Conservation (phyloP, 2,797 vertebrate genomes). For the Anas bahamensis region DNA sequence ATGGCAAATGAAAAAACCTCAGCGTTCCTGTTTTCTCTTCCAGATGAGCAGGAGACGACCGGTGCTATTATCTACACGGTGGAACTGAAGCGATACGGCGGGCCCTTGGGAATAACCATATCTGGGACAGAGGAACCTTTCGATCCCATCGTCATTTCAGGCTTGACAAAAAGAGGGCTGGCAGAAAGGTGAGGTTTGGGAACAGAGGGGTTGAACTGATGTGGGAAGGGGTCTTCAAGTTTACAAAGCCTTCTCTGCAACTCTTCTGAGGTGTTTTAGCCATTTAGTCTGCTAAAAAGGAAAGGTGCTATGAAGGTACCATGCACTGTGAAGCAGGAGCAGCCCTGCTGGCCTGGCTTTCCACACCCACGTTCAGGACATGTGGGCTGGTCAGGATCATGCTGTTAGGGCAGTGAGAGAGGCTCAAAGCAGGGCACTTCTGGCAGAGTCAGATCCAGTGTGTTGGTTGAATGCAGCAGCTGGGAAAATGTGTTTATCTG, state of each 20-base stretch:
- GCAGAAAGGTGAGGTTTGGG: constrained; percentile 89
- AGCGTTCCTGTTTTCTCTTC: constrained; percentile 27
- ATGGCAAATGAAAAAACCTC: not conserved
- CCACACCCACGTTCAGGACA: not conserved
- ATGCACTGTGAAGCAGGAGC: not conserved
- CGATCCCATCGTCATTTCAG: constrained; percentile 96
- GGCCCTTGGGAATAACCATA: constrained; percentile 97
- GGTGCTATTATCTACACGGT: constrained; percentile 99
- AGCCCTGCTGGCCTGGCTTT: not conserved
- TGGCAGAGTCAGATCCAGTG: not conserved
- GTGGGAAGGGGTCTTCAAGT: not conserved
- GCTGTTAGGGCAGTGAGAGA: not conserved
- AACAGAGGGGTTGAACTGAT: not conserved
- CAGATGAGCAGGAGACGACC: constrained; percentile 95
- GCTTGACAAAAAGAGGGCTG: constrained; percentile 93
- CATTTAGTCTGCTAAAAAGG: not conserved
- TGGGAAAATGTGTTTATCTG: not conserved
- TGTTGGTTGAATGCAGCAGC: not conserved
- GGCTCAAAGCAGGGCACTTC: not conserved
- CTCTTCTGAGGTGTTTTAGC: not conserved
- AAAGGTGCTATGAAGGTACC: not conserved
- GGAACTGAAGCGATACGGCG: constrained; percentile 94
- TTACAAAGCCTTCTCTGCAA: not conserved
- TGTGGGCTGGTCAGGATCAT: not conserved
- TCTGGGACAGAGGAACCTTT: constrained; percentile 98